These are phyloP conservation scores for Oreochromis spilurus DNA, from an alignment of 2,113 vertebrate species.

Conservation along the genomic window DNA sequence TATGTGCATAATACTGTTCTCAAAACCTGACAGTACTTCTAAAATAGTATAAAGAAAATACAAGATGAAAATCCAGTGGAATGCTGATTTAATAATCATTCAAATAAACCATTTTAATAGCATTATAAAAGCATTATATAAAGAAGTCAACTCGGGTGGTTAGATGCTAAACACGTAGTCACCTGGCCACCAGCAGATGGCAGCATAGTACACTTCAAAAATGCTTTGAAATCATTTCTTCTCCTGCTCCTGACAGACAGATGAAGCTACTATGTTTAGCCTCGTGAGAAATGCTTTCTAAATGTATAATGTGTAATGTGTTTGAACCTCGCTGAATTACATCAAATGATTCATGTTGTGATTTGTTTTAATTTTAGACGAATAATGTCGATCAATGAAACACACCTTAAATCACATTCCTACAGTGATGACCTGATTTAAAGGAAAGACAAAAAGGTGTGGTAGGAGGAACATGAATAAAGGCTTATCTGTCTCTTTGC, in stretches of 20 bases:
- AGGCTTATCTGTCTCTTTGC: slow-evolving; percentile 55
- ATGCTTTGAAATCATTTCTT: not conserved
- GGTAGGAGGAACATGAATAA: slow-evolving; percentile 38
- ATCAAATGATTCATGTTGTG: not conserved
- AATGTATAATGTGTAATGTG: not conserved
- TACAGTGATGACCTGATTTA: not conserved
- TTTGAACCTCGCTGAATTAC: not conserved
- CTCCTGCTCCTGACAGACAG: not conserved
- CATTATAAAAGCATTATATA: not conserved
- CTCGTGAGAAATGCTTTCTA: not conserved
- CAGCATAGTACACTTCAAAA: slow-evolving; percentile 54
- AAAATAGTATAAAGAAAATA: not conserved
- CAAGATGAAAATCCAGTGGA: not conserved
- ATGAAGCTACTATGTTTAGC: not conserved
- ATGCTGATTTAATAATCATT: not conserved
- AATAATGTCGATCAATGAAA: not conserved
- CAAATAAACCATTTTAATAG: not conserved
- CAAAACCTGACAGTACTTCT: not conserved
- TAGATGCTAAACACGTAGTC: not conserved
- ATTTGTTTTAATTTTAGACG: not conserved
- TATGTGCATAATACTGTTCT: not conserved
- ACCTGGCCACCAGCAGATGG: slow-evolving; percentile 54
- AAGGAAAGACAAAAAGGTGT: slow-evolving; percentile 12
- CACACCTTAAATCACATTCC: not conserved
- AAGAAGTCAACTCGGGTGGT: not conserved